phyloP scores from a whole-genome alignment of 2,797 vertebrate genomes.

The Dendrocincla tyrannina region DNA sequence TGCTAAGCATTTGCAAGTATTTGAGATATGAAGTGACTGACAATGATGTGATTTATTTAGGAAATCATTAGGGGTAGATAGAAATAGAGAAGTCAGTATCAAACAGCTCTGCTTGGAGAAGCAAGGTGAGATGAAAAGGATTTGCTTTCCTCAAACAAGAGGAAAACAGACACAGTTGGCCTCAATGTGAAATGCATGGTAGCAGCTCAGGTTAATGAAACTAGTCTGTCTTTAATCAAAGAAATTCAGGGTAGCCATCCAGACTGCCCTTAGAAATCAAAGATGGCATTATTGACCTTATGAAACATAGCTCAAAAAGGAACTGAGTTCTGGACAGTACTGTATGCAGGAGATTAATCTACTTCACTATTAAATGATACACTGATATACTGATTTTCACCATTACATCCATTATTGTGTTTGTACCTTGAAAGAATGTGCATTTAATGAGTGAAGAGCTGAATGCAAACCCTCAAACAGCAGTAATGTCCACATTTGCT shows the following conservation, averaged over 20 bases:
- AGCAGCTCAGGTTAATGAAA: background rate
- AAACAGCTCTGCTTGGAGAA: background rate
- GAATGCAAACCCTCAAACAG: background rate
- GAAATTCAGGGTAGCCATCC: background rate
- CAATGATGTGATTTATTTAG: conserved; percentile 13
- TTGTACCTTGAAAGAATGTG: conserved; percentile 13
- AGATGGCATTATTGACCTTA: background rate
- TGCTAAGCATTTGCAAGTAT: conserved; percentile 37
- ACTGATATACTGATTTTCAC: conserved; percentile 6
- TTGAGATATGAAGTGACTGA: conserved; percentile 26
- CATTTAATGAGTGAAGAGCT: conserved; percentile 21
- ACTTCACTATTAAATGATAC: background rate
- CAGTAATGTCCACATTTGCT: background rate
- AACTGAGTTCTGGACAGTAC: background rate
- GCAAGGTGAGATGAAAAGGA: background rate
- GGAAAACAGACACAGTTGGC: background rate
- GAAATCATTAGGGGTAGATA: conserved; percentile 14
- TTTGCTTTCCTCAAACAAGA: background rate
- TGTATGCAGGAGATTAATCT: background rate
- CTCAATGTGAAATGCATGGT: background rate
- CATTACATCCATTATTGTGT: background rate
- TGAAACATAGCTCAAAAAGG: background rate
- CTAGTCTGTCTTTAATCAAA: background rate
- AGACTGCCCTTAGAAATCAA: conserved; percentile 8
- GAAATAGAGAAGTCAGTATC: conserved; percentile 1